Evolutionary conservation across 1,140 invertebrate species (phyloP).

Genomic region (Eubasilissa regina): DNA sequence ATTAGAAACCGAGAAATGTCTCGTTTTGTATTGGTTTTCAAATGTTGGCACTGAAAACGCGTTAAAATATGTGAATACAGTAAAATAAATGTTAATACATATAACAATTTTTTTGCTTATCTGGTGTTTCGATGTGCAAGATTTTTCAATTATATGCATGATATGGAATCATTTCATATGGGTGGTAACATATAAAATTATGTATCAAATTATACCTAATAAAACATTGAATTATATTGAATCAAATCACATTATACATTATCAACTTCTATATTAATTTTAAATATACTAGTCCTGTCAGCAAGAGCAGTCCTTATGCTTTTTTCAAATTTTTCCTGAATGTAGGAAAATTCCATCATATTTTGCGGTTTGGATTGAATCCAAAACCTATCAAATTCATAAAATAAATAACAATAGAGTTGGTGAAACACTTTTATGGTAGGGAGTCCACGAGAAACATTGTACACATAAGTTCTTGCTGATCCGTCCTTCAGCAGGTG

Average conservation of each 20-base stretch:
- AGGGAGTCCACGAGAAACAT: conserved; percentile 81
- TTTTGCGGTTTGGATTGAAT: conserved; percentile 90
- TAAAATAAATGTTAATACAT: too few species aligned
- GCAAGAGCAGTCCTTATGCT: conserved; percentile 77
- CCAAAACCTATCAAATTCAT: conserved; percentile 96
- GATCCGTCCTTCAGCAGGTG: conserved; percentile 84
- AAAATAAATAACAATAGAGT: conserved; percentile 95
- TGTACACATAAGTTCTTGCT: conserved; percentile 95
- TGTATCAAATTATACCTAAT: too few species aligned
- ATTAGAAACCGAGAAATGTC: too few species aligned
- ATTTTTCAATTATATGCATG: too few species aligned
- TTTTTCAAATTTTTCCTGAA: conserved; percentile 88
- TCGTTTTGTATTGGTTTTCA: too few species aligned
- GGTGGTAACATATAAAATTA: too few species aligned
- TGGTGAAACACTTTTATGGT: conserved; percentile 90
- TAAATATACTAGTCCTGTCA: conserved; percentile 79
- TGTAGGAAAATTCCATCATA: conserved; percentile 95
- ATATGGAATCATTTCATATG: too few species aligned
- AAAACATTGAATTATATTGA: too few species aligned
- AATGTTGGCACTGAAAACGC: too few species aligned
- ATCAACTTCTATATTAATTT: conserved; percentile 82
- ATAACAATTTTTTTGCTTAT: too few species aligned
- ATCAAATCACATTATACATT: conserved; percentile 69
- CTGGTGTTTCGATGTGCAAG: too few species aligned
- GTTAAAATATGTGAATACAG: too few species aligned